Evolutionary conservation across 2,797 vertebrate genomes (phyloP), one percentile per base, ranked within the genome.

Genomic region (Mormyrops attenuatus): DNA sequence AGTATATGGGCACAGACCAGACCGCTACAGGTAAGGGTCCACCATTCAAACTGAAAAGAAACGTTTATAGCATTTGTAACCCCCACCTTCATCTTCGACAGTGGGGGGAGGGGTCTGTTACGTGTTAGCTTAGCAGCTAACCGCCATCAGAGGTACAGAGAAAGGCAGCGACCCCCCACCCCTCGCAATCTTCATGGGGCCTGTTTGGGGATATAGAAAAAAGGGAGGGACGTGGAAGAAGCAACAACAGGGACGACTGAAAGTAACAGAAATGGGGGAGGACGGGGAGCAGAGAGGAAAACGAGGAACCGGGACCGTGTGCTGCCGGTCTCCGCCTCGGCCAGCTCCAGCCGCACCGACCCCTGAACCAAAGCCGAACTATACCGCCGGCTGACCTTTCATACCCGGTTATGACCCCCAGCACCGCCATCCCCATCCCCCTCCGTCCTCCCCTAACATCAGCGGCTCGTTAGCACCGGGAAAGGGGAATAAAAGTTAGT

Each of bases 371-470:
- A 73, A 73, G 66, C 66, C 30, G 9, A 73, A 73, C 66, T 73
- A 38, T 73, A 44, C 17, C 73, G 6, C 6, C 34, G 41, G 38
- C 73, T 90, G 89, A 90, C 89, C 89, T 90, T 90, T 90, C 77
- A 87, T 69, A 90, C 55, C n/a, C 89, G 89, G 86, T 66, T 88
- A 87, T 90, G 77, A 89, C 90, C 92, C 92, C 91, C 90, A 90
- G 89, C 89, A 89, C 91, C 66, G 66, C 66, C 30, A 38, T 38
- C 66, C 30, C 66, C 30, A 38, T 34, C 66, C 66, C 66, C 92
- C 91, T 89, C 30, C 15, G 30, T 73, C 66, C 13, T 38, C 66
- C 66, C 66, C 66, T 11, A 73, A 38, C 66, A 17, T 30, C 66
- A 73, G 66, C 66, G 30, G 30, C 30, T 73, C 66, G 66, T 73